phyloP scores from a whole-genome alignment of 2,797 vertebrate species.

The Psittacula derbiana region DNA sequence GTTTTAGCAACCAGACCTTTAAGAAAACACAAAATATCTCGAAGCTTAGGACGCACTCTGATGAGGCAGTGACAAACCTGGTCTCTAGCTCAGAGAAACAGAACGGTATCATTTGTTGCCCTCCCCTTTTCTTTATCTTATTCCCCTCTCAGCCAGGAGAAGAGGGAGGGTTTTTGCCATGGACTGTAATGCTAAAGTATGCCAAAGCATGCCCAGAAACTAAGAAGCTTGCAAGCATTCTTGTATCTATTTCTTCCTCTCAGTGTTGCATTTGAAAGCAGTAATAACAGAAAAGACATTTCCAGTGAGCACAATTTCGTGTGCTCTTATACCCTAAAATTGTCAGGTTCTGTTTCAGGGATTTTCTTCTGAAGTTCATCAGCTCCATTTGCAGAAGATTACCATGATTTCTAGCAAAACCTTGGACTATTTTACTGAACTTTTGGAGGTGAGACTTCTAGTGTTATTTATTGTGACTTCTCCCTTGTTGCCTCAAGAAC shows the following conservation, averaged over 20 bases:
- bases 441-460: not conserved
- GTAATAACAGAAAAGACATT: not conserved
- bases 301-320: not conserved
- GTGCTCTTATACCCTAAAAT: not conserved
- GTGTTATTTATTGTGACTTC: not conserved
- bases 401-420: not conserved
- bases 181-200: not conserved
- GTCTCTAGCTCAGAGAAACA: not conserved
- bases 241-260: not conserved
- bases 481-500: not conserved
- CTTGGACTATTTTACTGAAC: not conserved
- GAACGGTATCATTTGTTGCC: not conserved
- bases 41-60: not conserved
- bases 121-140: not conserved
- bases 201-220: not conserved
- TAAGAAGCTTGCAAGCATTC: not conserved
- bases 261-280: not conserved
- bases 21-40: not conserved
- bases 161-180: not conserved
- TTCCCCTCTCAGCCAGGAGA: not conserved
- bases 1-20: not conserved
- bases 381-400: not conserved
- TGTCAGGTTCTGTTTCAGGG: not conserved
- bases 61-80: not conserved
- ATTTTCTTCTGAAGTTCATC: not conserved